Base-by-base conservation (phyloP, 2,113 vertebrate genomes). In the Oryzias melastigma region DNA sequence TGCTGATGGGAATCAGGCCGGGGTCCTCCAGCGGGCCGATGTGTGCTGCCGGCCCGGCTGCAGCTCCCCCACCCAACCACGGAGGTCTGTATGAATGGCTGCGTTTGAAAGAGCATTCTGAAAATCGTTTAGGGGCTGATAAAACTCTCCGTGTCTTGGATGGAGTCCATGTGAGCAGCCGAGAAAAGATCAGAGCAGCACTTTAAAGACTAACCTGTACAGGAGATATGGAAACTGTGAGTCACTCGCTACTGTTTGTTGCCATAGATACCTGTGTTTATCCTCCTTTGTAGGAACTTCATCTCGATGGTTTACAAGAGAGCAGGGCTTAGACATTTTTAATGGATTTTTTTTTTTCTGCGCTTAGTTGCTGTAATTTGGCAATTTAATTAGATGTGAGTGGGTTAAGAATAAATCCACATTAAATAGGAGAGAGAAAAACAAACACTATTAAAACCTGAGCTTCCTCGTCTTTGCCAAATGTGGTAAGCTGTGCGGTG, bases 171-270 rank as follows among this genome's bases (percentile, higher is more conserved):
- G 62, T 69, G 65, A 71, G 54, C 18, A 12, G 43, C 57, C 46
- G 61, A 25, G 15, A 43, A 59, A 53, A 48, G 18, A 60, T 51
- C 16, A 5, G n/a, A 51, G 45, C 1, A 44, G 70, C 19, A 18
- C 47, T 53, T 17, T 45, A 2, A 40, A 65, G 27, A 18, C 47
- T 19, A 59, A 75, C 81, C 79, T 82, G 71, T 51, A 78, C 73
- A 53, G 58, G 20, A 52, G 3, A 5, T 57, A 63, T 62, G 81
- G 80, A 86, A 88, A 86, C 53, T 69, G 41, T 85, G 83, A 85
- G 41, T 85, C 77, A 81, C 66, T 44, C 53, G 57, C 19, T 61
- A 58, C 46, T 65, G 68, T 75, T 60, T 82, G 84, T 83, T 76
- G 49, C 72, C 44, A 75, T 70, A 56, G 77, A 58, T 42, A 74